A percentile compares a stretch with the other conserved stretches of the same genome.
Conservation (phyloP, 2,888 invertebrate species). For the Macroteleia sp. region DNA sequence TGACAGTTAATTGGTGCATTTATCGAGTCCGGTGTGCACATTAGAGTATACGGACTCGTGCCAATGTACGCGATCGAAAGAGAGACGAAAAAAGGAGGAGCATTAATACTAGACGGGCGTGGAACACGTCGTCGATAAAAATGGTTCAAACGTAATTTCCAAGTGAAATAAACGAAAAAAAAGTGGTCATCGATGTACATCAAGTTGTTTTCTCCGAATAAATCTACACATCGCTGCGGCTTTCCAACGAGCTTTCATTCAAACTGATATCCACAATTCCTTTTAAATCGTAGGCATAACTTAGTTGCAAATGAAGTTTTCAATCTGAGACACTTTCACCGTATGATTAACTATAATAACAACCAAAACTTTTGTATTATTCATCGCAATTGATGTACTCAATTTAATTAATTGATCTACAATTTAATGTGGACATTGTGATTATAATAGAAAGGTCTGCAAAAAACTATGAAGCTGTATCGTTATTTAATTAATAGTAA, state of each 20-base stretch:
- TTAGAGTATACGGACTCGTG: slow-evolving; percentile 56
- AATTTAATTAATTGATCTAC: slow-evolving; percentile 39
- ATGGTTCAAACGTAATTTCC: slow-evolving; percentile 67
- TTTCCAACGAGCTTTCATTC: slow-evolving; percentile 69
- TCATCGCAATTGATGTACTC: slow-evolving; percentile 41
- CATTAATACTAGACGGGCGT: slow-evolving; percentile 57
- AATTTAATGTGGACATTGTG: too few species aligned
- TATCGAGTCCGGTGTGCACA: slow-evolving; percentile 53
- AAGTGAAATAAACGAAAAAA: slow-evolving; percentile 61
- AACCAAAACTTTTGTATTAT: slow-evolving; percentile 45
- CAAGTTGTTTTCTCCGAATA: slow-evolving; percentile 70
- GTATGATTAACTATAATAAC: slow-evolving; percentile 44
- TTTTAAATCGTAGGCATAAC: slow-evolving; percentile 56
- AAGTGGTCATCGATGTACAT: slow-evolving; percentile 58
- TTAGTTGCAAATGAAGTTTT: slow-evolving; percentile 54
- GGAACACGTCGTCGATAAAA: slow-evolving; percentile 52
- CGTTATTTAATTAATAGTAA: not conserved
- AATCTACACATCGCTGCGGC: slow-evolving; percentile 66
- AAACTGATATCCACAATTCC: slow-evolving; percentile 57
- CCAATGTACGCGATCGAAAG: slow-evolving; percentile 40
- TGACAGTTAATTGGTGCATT: slow-evolving; percentile 62
- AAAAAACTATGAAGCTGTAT: too few species aligned
- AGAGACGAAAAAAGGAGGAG: slow-evolving; percentile 44
- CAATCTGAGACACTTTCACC: slow-evolving; percentile 57
- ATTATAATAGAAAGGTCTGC: too few species aligned